Conservation (phyloP, 2,113 vertebrate genomes). For the Pitta sordida region DNA sequence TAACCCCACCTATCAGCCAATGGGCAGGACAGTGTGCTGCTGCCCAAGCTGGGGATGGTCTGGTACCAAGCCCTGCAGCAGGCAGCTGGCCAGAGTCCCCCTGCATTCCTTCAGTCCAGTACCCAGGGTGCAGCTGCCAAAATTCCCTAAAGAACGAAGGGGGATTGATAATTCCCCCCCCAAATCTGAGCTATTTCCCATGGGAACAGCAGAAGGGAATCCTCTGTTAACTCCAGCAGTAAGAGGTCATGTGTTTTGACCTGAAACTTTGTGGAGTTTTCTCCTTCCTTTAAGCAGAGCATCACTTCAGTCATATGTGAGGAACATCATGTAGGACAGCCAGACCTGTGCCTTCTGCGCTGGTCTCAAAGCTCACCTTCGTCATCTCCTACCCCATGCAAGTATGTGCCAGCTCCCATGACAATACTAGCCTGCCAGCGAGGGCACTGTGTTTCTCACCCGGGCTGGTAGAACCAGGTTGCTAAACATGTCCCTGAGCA, state of each 20-base stretch:
- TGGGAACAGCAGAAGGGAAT: conserved; percentile 42
- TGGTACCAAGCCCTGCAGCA: neutral
- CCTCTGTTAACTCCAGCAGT: neutral
- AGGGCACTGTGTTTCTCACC: neutral
- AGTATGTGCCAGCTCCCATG: neutral
- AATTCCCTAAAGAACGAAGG: conserved; percentile 51
- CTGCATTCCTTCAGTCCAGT: neutral
- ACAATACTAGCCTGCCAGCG: neutral
- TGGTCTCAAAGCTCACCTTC: neutral
- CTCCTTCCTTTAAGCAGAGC: neutral
- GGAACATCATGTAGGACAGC: neutral
- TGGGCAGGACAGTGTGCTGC: neutral
- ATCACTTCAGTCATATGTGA: neutral
- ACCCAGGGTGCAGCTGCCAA: neutral
- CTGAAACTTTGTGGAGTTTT: neutral
- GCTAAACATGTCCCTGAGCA: neutral
- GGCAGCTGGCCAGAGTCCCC: neutral
- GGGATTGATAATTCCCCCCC: conserved; percentile 37
- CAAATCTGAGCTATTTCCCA: conserved; percentile 63
- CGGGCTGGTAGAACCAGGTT: neutral
- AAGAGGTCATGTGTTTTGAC: neutral
- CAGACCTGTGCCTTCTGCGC: neutral
- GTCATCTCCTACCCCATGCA: neutral
- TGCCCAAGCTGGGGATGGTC: neutral
- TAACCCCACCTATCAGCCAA: fast-evolving